Base-by-base conservation (phyloP, 2,888 invertebrate species). In the Sinotaia quadrata region DNA sequence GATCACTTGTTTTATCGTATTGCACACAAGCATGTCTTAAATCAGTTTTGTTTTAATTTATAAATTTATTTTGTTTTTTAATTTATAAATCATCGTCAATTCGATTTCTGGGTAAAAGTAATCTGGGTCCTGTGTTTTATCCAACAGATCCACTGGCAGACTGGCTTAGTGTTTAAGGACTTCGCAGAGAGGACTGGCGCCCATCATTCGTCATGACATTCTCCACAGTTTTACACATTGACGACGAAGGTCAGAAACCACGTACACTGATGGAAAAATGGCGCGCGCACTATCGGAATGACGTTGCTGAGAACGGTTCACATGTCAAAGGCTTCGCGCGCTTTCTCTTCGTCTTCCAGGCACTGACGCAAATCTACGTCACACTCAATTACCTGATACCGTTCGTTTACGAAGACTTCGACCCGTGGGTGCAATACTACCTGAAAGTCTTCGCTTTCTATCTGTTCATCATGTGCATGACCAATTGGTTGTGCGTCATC, bases 401-500 rank as follows among this genome's bases (percentile, higher is more conserved):
- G 0, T 72, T 75, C 41, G 54, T 78, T 21, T 78, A 79, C 58
- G 47, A 63, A 4, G 79, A 79, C 34, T 79, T 69, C 51, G 72
- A 72, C 24, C 76, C 77, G 1, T 77, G 77, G 78, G 74, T 77
- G 0, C 61, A 68, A 29, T 82, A 82, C 67, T 82, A 78, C 62
- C 66, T 82, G 58, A 78, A 77, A 59, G 74, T 83, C 5, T 57
- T 80, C 7, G 67, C 68, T 21, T 72, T 74, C 66, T 80, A 77
- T 65, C 33, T 77, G n/a, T 72, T 68, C 33, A 60, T 79, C 27
- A 75, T 81, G 49, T 75, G 75, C 8, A 62, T 78, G n/a, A 75
- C 76, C 10, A 83, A 83, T 69, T 81, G 78, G 75, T 62, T 83
- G 21, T 70, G 75, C 5, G 76, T 78, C 21, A 60, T 80, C 5